Evolutionary conservation across 1,140 invertebrate genomes (phyloP).

Genomic region (Ceratosolen solmsi): DNA sequence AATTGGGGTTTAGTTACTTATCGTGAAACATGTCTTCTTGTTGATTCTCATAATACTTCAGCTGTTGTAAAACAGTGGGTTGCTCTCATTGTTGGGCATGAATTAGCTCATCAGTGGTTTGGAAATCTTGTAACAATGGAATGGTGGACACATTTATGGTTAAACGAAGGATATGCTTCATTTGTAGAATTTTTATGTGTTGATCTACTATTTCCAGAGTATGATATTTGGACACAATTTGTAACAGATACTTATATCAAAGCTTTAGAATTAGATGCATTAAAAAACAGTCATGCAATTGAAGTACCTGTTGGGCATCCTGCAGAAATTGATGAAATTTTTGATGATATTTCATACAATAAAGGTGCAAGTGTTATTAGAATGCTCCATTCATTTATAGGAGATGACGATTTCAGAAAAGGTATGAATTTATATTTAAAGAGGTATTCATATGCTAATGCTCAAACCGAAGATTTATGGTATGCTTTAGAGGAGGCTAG

Average conservation of each 20-base stretch:
- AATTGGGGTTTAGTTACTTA: slow-evolving; percentile 94
- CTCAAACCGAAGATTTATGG: slow-evolving; percentile 97
- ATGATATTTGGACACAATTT: slow-evolving; percentile 95
- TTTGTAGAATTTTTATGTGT: slow-evolving; percentile 93
- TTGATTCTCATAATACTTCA: slow-evolving; percentile 89
- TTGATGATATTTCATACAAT: slow-evolving; percentile 95
- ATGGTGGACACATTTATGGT: slow-evolving; percentile 88
- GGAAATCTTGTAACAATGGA: slow-evolving; percentile 94
- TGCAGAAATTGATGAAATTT: slow-evolving; percentile 94
- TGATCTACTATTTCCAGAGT: slow-evolving; percentile 90
- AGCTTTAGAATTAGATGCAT: slow-evolving; percentile 89
- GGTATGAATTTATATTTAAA: slow-evolving; percentile 96
- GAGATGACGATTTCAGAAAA: slow-evolving; percentile 93
- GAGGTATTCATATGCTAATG: slow-evolving; percentile 89
- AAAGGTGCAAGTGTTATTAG: slow-evolving; percentile 95
- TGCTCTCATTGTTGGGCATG: slow-evolving; percentile 89
- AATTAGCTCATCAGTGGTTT: slow-evolving; percentile 93
- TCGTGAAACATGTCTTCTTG: slow-evolving; percentile 87
- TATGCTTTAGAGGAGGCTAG: slow-evolving; percentile 89
- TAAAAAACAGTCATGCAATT: slow-evolving; percentile 93
- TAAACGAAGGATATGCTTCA: slow-evolving; percentile 95
- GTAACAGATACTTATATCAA: slow-evolving; percentile 87
- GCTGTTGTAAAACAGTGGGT: slow-evolving; percentile 89
- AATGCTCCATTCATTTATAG: slow-evolving; percentile 97
- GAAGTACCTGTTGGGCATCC: slow-evolving; percentile 92